Evolutionary conservation across 2,888 invertebrate species (phyloP).

Genomic region (Drosophila seclusa): DNA sequence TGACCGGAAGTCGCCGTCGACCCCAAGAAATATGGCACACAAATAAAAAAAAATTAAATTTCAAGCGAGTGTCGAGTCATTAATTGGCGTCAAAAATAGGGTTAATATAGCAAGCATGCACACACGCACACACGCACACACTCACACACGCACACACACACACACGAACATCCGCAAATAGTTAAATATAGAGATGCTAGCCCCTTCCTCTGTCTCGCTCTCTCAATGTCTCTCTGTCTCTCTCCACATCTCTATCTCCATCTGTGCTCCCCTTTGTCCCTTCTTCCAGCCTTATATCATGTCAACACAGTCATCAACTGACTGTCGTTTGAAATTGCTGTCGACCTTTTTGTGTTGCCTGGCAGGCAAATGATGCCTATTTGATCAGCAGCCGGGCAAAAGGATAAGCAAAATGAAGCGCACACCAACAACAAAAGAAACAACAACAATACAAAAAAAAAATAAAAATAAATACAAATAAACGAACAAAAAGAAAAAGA

Average conservation of each 20-base stretch:
- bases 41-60: slow-evolving; percentile 40
- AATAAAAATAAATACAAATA: slow-evolving; percentile 23
- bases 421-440: slow-evolving; percentile 34
- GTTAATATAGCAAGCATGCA: slow-evolving; percentile 66
- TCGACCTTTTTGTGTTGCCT: slow-evolving; percentile 69
- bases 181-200: slow-evolving; percentile 43
- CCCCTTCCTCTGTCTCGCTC: neutral
- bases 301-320: slow-evolving; percentile 79
- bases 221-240: neutral
- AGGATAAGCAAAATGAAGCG: slow-evolving; percentile 74
- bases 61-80: slow-evolving; percentile 54
- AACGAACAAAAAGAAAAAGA: slow-evolving; percentile 32
- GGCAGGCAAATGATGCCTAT: slow-evolving; percentile 80
- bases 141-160: neutral
- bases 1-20: slow-evolving; percentile 71
- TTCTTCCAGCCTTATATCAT: slow-evolving; percentile 48
- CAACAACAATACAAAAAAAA: slow-evolving; percentile 26
- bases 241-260: neutral
- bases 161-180: slow-evolving; percentile 9
- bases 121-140: slow-evolving; percentile 10
- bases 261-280: neutral
- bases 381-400: slow-evolving; percentile 75
- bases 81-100: slow-evolving; percentile 79
- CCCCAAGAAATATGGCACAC: slow-evolving; percentile 57
- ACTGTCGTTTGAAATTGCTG: slow-evolving; percentile 79